Base-by-base conservation (phyloP, 92 coral and sea anemone species). In the Porites rus region DNA sequence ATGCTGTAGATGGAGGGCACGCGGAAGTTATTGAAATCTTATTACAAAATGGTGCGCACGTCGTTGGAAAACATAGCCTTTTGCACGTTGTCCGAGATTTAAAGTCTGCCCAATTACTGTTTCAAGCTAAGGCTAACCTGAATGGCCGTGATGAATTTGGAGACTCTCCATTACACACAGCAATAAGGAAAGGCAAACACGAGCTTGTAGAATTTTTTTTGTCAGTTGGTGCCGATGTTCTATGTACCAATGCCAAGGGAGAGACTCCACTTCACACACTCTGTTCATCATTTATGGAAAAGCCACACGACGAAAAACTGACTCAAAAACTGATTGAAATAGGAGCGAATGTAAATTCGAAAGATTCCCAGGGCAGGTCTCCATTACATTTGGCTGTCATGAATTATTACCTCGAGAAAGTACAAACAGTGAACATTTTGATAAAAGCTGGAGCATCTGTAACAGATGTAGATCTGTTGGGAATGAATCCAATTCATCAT, bases 311-410 rank as follows among this genome's bases (percentile, higher is more conserved):
- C 46, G 81, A 75, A 52, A 59, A 22, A 50, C 66, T 75, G 21
- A 64, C 81, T 52, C 46, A 75, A 20, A 76, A 24, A 75, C 82
- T 84, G 69, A 65, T 84, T 84, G 73, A 76, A 25, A 65, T 74
- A 62, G 88, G 88, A 58, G 88, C 83, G 69, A 77, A 84, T 51
- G 83, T 84, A 46, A 84, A 84, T 75, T 77, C 62, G 82, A 76
- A 65, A 63, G 88, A 84, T 53, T 62, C 14, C 58, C 81, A 74
- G 51, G 82, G 76, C 14, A 84, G 80, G 65, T 38, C 88, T 50
- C 88, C 88, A n/a, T 59, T 84, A 31, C 83, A 84, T 75, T 51
- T 61, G 64, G 88, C 88, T 31, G 69, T 76, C 70, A 53, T 62
- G 82, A 61, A 84, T 53, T 52, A 54, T 54, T 16, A 18, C 64